These are phyloP conservation scores for Coenonympha glycerion DNA, from an alignment of 2,888 invertebrate genomes.

Conservation along the genomic window DNA sequence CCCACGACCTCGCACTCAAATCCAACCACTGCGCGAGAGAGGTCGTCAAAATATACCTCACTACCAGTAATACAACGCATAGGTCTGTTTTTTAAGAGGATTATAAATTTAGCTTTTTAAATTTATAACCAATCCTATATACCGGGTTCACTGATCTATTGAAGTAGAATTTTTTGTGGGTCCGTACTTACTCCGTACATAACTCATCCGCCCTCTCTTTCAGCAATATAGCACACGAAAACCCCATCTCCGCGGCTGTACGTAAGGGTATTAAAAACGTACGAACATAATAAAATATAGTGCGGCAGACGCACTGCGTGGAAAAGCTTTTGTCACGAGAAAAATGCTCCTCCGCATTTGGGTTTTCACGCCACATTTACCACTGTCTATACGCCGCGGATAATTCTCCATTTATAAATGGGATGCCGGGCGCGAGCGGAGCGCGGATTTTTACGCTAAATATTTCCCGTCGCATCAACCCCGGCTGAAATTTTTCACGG, in stretches of 20 bases:
- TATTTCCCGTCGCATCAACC: slow-evolving; percentile 19
- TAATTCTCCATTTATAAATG: slow-evolving; percentile 68
- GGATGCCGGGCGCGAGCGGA: slow-evolving; percentile 51
- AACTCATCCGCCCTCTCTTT: not conserved
- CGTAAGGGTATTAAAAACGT: slow-evolving; percentile 7
- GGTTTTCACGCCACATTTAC: slow-evolving; percentile 69
- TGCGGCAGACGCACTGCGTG: slow-evolving; percentile 45
- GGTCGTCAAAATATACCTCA: too few species aligned
- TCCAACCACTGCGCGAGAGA: too few species aligned
- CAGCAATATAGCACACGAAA: not conserved
- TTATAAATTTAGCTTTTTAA: too few species aligned
- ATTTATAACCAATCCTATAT: too few species aligned
- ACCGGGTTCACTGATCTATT: too few species aligned
- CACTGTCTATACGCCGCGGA: slow-evolving; percentile 53
- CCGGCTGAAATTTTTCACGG: slow-evolving; percentile 18
- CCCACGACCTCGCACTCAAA: too few species aligned
- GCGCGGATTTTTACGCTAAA: slow-evolving; percentile 49
- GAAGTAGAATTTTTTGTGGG: not conserved
- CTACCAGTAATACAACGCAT: too few species aligned
- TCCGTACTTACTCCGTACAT: not conserved
- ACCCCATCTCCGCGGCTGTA: not conserved
- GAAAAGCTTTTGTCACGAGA: slow-evolving; percentile 61
- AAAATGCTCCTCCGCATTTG: slow-evolving; percentile 60
- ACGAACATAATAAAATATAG: slow-evolving; percentile 13
- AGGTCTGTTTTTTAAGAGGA: too few species aligned